Evolutionary conservation across 1,140 invertebrate species (phyloP).

Genomic region (Heliconius nattereri): DNA sequence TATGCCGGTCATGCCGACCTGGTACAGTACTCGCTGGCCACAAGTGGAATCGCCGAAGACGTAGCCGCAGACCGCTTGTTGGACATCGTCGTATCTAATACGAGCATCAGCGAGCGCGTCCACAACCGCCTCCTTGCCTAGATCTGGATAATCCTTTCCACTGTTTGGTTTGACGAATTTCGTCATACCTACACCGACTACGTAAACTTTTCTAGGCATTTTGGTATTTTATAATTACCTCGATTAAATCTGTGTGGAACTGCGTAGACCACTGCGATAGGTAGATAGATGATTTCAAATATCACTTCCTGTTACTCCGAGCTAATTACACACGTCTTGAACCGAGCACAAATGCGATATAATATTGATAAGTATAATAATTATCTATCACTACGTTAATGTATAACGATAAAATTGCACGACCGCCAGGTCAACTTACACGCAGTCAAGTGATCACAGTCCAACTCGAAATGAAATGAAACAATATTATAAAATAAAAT

Average conservation of each 20-base stretch:
- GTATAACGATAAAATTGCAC: constrained; percentile 11
- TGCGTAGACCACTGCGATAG: constrained; percentile 39
- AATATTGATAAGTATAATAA: constrained; percentile 5
- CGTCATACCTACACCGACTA: constrained; percentile 98
- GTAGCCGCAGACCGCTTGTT: constrained; percentile 96
- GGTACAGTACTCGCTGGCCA: constrained; percentile 97
- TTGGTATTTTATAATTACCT: constrained; percentile 71
- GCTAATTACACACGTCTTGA: neutral
- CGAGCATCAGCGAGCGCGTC: constrained; percentile 94
- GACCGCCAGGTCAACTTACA: constrained; percentile 28
- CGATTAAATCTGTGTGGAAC: constrained; percentile 42
- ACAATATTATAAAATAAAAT: constrained; percentile 25
- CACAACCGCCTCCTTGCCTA: constrained; percentile 95
- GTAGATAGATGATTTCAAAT: constrained; percentile 14
- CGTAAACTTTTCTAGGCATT: constrained; percentile 87
- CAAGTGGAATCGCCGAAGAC: constrained; percentile 98
- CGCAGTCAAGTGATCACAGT: constrained; percentile 30
- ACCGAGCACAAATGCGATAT: constrained; percentile 1
- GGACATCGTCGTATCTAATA: constrained; percentile 89
- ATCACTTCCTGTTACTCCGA: neutral
- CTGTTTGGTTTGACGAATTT: constrained; percentile 91
- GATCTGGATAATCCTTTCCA: constrained; percentile 95
- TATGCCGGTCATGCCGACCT: constrained; percentile 97
- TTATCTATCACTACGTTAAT: constrained; percentile 2
- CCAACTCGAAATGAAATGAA: constrained; percentile 18